These are phyloP conservation scores for Babyrousa celebensis DNA, from an alignment of 2,797 vertebrate genomes.

Conservation along the genomic window DNA sequence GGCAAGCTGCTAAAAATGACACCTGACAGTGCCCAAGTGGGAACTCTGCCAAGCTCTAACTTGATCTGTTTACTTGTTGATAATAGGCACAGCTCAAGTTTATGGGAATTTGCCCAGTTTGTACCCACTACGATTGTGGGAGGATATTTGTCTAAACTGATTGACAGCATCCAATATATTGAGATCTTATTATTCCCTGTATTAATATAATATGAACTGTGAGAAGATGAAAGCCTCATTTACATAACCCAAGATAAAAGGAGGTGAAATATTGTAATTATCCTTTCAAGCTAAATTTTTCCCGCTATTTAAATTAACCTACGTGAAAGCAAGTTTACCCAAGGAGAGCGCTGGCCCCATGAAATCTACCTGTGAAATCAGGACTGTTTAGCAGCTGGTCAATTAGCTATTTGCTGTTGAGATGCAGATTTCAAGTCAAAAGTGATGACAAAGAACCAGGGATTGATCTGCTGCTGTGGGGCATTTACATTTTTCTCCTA, in stretches of 20 bases:
- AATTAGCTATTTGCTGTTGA: slow-evolving; percentile 84
- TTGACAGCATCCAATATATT: slow-evolving; percentile 94
- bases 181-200: slow-evolving; percentile 90
- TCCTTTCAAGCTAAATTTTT: slow-evolving; percentile 98
- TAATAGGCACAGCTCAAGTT: slow-evolving; percentile 72
- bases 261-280: slow-evolving; percentile 97
- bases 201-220: slow-evolving; percentile 92
- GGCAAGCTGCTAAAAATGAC: slow-evolving; percentile 83
- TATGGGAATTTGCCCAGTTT: slow-evolving; percentile 91
- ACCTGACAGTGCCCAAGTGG: slow-evolving; percentile 70
- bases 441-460: not conserved
- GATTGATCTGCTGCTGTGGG: not conserved
- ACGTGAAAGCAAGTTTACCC: slow-evolving; percentile 95
- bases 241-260: slow-evolving; percentile 96
- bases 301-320: slow-evolving; percentile 98
- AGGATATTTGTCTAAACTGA: slow-evolving; percentile 88
- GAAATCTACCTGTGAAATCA: slow-evolving; percentile 88
- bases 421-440: slow-evolving; percentile 60
- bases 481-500: slow-evolving; percentile 64
- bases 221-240: slow-evolving; percentile 95
- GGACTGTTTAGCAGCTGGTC: slow-evolving; percentile 85
- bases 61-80: slow-evolving; percentile 83
- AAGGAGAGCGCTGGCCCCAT: slow-evolving; percentile 91
- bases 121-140: slow-evolving; percentile 89
- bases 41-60: slow-evolving; percentile 76